Evolutionary conservation across 2,113 vertebrate genomes (phyloP), one percentile per base, ranked within the genome.

Genomic region (Pseudolaguvia tuberculata): DNA sequence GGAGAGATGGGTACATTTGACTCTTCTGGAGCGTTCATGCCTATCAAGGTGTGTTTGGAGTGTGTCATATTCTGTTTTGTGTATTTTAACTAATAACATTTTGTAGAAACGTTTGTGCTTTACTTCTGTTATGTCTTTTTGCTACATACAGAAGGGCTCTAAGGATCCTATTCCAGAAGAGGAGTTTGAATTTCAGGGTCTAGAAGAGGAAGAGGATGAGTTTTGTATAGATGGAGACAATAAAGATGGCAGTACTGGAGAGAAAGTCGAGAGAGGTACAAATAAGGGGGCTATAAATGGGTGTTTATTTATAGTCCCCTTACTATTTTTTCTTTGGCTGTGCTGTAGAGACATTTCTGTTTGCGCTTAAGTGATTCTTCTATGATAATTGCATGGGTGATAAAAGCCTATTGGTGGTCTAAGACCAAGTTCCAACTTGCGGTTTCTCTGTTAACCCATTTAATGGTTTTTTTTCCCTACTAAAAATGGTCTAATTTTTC

Each of bases 1-100:
- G 93, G 93, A 45, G 94, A 93, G 61, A 94, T 95, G 94, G 94
- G 94, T 69, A 96, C 94, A 8, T 96, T 96, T 1, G 94, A 96
- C 82, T 94, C 94, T 11, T 94, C 94, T 0, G 94, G 94, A 61
- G 94, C 94, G 45, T 96, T 95, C 85, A 88, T 96, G 86, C 85
- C 93, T 7, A 77, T 94, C 75, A 96, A 93, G 94, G 94, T 96
- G 42, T 42, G 59, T 70, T 13, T 35, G n/a, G 29, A 67, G 17
- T 69, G 20, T 15, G n/a, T 53, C 23, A 47, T 3, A 18, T 18
- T 20, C 10, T 42, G 12, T 29, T n/a, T n/a, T 61, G 15, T 47
- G n/a, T 65, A 17, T 2, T 13, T 73, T 55, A 57, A 50, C 25
- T 56, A n/a, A 11, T 12, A 42, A 39, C 4, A 5, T 55, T n/a